Base-by-base conservation (phyloP, 1,140 invertebrate species). In the Drusus annulatus region DNA sequence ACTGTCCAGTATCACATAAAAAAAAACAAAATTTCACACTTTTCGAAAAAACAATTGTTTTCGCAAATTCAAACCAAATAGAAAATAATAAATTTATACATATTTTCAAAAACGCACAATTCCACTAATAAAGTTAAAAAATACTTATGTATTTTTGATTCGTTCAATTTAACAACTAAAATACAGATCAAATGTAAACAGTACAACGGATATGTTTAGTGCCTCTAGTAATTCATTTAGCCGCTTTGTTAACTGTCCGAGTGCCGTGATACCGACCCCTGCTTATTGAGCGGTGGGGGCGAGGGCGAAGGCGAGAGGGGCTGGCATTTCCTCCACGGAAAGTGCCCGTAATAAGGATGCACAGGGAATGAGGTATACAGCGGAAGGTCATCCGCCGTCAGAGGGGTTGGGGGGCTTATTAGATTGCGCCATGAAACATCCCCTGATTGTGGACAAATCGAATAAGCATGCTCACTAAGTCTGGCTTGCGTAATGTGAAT, bases 401-500 rank as follows among this genome's bases (percentile, higher is more conserved):
- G 10, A 2, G n/a, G 16, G 36, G 17, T 63, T 23, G 51, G 51
- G 51, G 51, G 15, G 50, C 69, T 74, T 74, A 74, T 74, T 74
- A 56, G 69, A 74, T 74, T 74, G 15, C 45, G 25, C 17, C n/a
- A 74, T 74, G 69, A 74, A 74, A 56, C 52, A 36, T 36, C 52
- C 51, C 23, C 69, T 74, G 69, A 74, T 74, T 74, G 69, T 54
- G 51, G 69, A 74, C n/a, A 74, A 74, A 74, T 74, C 69, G 52
- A 74, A 74, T 74, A 25, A 74, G 3, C n/a, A 15, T 56, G n/a
- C 51, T 54, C 50, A 17, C 28, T 23, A 74, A 54, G 69, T 56
- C 4, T 4, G 16, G 36, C 65, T 69, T 51, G 65, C 65, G 50
- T 69, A 69, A 65, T 45, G 13, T 45, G 36, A 45, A 45, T 45